Percentiles rank a stretch among this genome's conserved stretches.
phyloP scores from a whole-genome alignment of 2,113 vertebrate genomes.

The Arizona elegans region DNA sequence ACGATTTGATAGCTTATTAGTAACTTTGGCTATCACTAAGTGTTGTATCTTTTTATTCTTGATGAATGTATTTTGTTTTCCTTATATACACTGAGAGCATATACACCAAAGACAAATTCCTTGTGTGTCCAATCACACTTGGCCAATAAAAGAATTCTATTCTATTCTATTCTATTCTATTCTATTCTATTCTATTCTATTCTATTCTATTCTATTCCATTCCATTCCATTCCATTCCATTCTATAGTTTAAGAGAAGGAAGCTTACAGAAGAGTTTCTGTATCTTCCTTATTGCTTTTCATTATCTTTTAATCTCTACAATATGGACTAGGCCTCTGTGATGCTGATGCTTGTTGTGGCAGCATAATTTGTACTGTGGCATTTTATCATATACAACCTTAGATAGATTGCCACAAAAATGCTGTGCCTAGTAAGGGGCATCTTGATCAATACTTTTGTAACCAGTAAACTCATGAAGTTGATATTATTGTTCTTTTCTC shows the following conservation, averaged over 20 bases:
- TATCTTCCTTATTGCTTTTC: background rate
- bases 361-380: background rate
- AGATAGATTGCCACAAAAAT: background rate
- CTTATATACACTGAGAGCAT: no score
- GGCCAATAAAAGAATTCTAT: no score
- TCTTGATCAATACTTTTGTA: background rate
- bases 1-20: no score
- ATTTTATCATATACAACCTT: background rate
- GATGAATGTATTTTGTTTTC: no score
- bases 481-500: background rate
- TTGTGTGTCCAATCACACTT: no score
- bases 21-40: no score
- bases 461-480: background rate
- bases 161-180: no score
- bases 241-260: background rate
- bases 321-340: background rate
- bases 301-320: background rate
- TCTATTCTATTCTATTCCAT: no score
- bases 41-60: no score
- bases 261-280: background rate
- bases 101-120: no score
- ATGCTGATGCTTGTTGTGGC: background rate
- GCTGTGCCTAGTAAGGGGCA: background rate
- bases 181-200: no score
- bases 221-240: no score